Evolutionary conservation across 1,140 invertebrate species (phyloP).

Genomic region (Drosophila asahinai): DNA sequence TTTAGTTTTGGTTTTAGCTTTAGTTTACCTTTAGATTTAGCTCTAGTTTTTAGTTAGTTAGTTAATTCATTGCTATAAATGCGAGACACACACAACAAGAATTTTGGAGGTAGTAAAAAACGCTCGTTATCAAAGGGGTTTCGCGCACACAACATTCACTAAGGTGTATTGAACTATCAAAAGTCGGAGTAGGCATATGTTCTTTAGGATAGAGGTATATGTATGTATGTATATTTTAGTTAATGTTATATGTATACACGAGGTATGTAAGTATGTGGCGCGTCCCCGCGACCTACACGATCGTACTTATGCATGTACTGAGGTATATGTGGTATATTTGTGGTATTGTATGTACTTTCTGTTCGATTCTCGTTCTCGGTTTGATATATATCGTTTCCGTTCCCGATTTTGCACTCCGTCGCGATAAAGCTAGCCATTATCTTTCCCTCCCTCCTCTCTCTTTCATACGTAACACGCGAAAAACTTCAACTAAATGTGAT

Average conservation of each 20-base stretch:
- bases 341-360: constrained; percentile 81
- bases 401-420: constrained; percentile 62
- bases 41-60: constrained; percentile 23
- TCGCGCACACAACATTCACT: constrained; percentile 75
- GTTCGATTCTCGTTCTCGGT: constrained; percentile 59
- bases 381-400: constrained; percentile 13
- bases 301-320: constrained; percentile 82
- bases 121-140: constrained; percentile 34
- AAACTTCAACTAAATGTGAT: constrained; percentile 77
- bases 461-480: constrained; percentile 69
- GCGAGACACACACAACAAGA: constrained; percentile 80
- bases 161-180: constrained; percentile 78
- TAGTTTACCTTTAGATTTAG: constrained; percentile 33
- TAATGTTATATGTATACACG: constrained; percentile 79
- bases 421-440: constrained; percentile 70
- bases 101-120: constrained; percentile 76
- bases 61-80: constrained; percentile 64
- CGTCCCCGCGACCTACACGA: constrained; percentile 27
- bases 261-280: constrained; percentile 69
- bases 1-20: constrained; percentile 29
- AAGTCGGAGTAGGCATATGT: constrained; percentile 43
- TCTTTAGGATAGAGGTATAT: constrained; percentile 32
- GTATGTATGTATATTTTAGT: constrained; percentile 70
- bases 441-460: constrained; percentile 5
- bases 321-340: constrained; percentile 84